A percentile compares a stretch with the other conserved stretches of the same genome.
phyloP scores from a whole-genome alignment of 2,113 vertebrate genomes.

The Scomber scombrus region DNA sequence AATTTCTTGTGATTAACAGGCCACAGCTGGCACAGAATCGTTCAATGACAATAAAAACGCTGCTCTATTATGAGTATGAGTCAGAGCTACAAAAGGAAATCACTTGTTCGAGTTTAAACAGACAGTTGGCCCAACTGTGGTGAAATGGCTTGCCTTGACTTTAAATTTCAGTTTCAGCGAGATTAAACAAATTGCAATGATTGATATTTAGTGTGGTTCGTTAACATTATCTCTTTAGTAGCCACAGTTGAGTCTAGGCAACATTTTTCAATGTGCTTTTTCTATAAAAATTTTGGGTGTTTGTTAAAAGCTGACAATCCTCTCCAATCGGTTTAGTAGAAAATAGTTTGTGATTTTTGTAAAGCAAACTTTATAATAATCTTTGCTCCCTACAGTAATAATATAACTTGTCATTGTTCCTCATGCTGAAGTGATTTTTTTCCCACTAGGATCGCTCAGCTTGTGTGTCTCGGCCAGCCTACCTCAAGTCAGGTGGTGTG shows the following conservation, averaged over 20 bases:
- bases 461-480: slow-evolving; percentile 92
- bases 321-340: too few species aligned
- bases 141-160: not conserved
- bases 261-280: too few species aligned
- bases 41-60: not conserved
- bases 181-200: not conserved
- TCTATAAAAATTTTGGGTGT: too few species aligned
- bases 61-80: too few species aligned
- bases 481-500: slow-evolving; percentile 85
- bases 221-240: too few species aligned
- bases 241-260: too few species aligned
- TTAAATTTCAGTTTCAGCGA: not conserved
- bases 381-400: not conserved
- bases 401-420: not conserved
- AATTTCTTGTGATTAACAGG: not conserved
- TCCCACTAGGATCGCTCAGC: slow-evolving; percentile 82
- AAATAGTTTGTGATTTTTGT: too few species aligned
- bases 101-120: too few species aligned
- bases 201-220: too few species aligned
- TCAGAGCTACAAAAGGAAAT: too few species aligned
- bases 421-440: not conserved
- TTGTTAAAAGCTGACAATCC: too few species aligned
- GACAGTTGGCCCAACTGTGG: not conserved
- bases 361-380: not conserved
- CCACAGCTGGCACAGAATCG: not conserved